Evolutionary conservation across 2,888 invertebrate genomes (phyloP).

Genomic region (Lithophane semibrunnea): DNA sequence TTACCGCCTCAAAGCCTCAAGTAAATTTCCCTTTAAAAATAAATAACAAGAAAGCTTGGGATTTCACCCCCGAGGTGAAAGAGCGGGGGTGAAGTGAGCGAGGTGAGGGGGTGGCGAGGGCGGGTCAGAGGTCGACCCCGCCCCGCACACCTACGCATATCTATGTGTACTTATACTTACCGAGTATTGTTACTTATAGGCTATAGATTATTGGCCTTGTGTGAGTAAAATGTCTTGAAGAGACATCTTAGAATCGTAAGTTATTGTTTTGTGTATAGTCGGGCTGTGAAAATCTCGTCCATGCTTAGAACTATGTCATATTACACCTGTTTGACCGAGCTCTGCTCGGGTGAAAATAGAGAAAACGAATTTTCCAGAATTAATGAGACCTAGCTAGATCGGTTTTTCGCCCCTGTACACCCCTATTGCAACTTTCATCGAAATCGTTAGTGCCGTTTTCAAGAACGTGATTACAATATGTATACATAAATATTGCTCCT

Average conservation of each 20-base stretch:
- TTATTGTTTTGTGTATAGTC: background rate
- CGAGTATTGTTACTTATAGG: conserved; percentile 28
- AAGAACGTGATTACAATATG: too few species aligned
- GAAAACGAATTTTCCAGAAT: too few species aligned
- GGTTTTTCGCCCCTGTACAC: too few species aligned
- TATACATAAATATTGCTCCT: too few species aligned
- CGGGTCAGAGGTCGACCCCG: conserved; percentile 86
- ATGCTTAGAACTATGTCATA: background rate
- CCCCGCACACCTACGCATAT: conserved; percentile 76
- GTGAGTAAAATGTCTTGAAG: conserved; percentile 13
- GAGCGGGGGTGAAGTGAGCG: conserved; percentile 76
- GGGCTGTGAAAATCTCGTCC: background rate
- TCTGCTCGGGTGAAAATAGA: too few species aligned
- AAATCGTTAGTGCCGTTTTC: too few species aligned
- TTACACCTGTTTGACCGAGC: too few species aligned
- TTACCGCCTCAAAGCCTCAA: conserved; percentile 44
- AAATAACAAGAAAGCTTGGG: conserved; percentile 68
- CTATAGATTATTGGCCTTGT: conserved; percentile 50
- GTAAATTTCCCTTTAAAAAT: conserved; percentile 64
- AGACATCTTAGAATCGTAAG: conserved; percentile 3
- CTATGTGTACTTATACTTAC: conserved; percentile 53
- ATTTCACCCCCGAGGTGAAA: conserved; percentile 78
- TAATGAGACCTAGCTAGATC: too few species aligned
- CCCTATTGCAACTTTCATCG: too few species aligned
- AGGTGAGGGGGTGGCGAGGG: conserved; percentile 77